Base-by-base conservation (phyloP, 2,888 invertebrate genomes). In the Empis livida region DNA sequence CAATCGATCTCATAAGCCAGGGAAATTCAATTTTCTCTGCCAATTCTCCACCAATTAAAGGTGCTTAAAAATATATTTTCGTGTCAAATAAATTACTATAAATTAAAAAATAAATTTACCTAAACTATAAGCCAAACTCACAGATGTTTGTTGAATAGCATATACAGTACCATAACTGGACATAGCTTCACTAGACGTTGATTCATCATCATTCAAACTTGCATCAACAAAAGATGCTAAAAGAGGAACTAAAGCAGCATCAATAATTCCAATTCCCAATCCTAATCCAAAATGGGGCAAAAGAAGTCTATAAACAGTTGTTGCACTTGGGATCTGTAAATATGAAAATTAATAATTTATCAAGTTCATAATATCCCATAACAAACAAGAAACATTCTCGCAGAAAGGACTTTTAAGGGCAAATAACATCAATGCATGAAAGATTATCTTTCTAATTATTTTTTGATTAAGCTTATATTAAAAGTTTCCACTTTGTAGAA, bases 261-360 rank as follows among this genome's bases (percentile, higher is more conserved):
- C 89, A 11, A 86, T 79, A 1, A 82, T 76, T 1, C 89, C 90
- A 44, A 90, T 83, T 5, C 88, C 71, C n/a, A 85, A 65, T 3
- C 89, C 90, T 42, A 90, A 69, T 1, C 81, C 78, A 58, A 89
- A 80, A 66, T 90, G 89, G 1, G 90, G 89, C 38, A 84, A 58
- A 8, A 82, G 69, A 13, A 90, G 68, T 53, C 82, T 74, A 49
- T 72, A 62, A 51, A 84, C 73, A 1, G 73, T 73, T 16, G 67
- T 72, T 1, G 83, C 80, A 52, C 74, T 73, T 10, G 85, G 84
- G 48, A 82, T 73, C 82, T 77, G 20, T 20, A 20, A 20, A 5
- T 20, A 20, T 20, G 53, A n/a, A n/a, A n/a, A n/a, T n/a, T n/a
- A n/a, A n/a, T n/a, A n/a, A n/a, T n/a, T n/a, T n/a, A n/a, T n/a